phyloP scores from a whole-genome alignment of 1,140 invertebrate species.

The Triops longicaudatus region DNA sequence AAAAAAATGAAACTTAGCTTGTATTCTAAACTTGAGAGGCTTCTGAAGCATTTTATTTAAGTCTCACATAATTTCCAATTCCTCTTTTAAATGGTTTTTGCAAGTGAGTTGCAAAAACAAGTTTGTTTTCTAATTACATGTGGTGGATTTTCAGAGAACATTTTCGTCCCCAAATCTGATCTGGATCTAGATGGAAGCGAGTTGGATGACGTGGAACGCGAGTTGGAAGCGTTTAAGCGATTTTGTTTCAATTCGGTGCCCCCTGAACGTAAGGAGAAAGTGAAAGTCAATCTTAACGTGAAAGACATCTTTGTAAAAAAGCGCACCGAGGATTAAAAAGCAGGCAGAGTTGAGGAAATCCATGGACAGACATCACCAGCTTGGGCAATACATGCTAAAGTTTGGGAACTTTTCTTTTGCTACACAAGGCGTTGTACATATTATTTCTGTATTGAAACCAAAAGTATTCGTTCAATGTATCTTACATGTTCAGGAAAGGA shows the following conservation, averaged over 20 bases:
- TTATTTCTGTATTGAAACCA: background rate
- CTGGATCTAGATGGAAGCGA: conserved; percentile 63
- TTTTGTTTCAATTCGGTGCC: conserved; percentile 65
- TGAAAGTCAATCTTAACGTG: conserved; percentile 62
- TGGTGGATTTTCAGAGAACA: conserved; percentile 52
- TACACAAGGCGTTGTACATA: background rate
- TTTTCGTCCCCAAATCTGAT: conserved; percentile 61
- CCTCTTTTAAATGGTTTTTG: too few species aligned
- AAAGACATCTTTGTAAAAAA: conserved; percentile 63
- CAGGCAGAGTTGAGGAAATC: conserved; percentile 25
- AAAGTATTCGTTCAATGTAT: background rate
- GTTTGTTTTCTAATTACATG: conserved; percentile 33
- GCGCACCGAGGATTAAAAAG: conserved; percentile 23
- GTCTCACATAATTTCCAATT: too few species aligned
- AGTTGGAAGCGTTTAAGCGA: conserved; percentile 68
- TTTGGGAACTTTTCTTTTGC: background rate
- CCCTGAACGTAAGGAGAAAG: conserved; percentile 52
- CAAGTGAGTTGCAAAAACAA: too few species aligned
- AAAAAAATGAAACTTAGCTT: too few species aligned
- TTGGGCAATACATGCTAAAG: conserved; percentile 16
- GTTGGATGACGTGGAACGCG: conserved; percentile 62
- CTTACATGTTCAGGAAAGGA: background rate
- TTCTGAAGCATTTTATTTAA: too few species aligned
- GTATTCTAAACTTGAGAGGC: too few species aligned
- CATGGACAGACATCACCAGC: conserved; percentile 1